Evolutionary conservation across 2,113 vertebrate species (phyloP).

Genomic region (Columba livia): DNA sequence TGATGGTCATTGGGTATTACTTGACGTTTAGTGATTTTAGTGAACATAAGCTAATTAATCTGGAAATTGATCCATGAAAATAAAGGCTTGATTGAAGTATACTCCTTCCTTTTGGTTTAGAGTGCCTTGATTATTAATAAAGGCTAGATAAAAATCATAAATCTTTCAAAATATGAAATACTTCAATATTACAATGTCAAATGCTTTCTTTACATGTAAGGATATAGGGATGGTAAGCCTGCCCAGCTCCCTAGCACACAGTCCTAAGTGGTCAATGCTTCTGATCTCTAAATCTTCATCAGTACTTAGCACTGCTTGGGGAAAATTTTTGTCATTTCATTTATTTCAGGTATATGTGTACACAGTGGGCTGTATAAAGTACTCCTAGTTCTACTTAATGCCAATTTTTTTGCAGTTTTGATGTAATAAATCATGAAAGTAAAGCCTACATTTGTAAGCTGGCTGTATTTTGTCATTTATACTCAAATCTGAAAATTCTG

Average conservation of each 20-base stretch:
- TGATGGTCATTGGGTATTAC: not conserved
- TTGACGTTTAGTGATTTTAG: not conserved
- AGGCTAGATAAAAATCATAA: not conserved
- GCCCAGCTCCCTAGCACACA: not conserved
- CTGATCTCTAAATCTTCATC: not conserved
- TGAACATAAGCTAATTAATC: not conserved
- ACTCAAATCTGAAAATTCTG: not conserved
- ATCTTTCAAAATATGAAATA: not conserved
- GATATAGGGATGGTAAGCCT: not conserved
- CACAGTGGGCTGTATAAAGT: not conserved
- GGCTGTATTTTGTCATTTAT: not conserved
- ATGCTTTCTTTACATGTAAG: not conserved
- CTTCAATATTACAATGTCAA: not conserved
- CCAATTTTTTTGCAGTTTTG: not conserved
- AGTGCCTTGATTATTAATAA: not conserved
- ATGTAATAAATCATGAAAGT: not conserved
- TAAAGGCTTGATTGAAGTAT: not conserved
- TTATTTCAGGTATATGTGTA: not conserved
- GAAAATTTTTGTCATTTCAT: not conserved
- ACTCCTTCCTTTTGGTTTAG: not conserved
- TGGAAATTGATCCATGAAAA: not conserved
- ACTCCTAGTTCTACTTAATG: not conserved
- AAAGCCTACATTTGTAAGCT: not conserved
- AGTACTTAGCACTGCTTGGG: not conserved
- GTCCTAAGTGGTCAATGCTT: not conserved